A percentile compares a stretch with the other conserved stretches of the same genome.
phyloP scores from a whole-genome alignment of 2,888 invertebrate species.

The Phengaris alcon region DNA sequence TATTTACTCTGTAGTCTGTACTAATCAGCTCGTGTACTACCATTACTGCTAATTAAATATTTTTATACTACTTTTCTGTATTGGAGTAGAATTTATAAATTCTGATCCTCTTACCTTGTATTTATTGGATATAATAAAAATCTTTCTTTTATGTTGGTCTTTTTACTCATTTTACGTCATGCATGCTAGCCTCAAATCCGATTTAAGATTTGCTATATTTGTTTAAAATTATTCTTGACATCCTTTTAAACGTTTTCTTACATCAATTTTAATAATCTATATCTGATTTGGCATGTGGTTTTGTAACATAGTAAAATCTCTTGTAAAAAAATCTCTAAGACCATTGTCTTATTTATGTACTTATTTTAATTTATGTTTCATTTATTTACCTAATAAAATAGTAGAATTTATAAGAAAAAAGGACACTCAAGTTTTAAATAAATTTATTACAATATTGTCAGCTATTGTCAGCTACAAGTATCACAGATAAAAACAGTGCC shows the following conservation, averaged over 20 bases:
- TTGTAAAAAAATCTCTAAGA: background rate
- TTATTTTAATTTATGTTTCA: background rate
- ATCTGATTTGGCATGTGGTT: background rate
- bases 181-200: conserved; percentile 20
- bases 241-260: background rate
- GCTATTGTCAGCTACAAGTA: conserved; percentile 33
- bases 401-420: background rate
- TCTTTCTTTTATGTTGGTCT: conserved; percentile 28
- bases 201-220: background rate
- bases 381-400: background rate
- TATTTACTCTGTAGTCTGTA: too few relatives aligned
- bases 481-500: conserved; percentile 39
- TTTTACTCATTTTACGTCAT: conserved; percentile 26
- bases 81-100: conserved; percentile 2
- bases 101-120: conserved; percentile 1
- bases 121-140: conserved; percentile 19
- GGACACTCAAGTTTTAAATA: background rate
- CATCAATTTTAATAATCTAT: background rate
- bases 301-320: background rate
- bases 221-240: background rate
- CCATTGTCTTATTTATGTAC: background rate
- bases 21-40: background rate
- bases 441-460: conserved; percentile 34
- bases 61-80: conserved; percentile 25
- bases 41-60: conserved; percentile 17